A percentile compares a stretch with the other conserved stretches of the same genome.
Evolutionary conservation across 2,797 vertebrate species (phyloP).

Genomic region (Diplodus sargus): DNA sequence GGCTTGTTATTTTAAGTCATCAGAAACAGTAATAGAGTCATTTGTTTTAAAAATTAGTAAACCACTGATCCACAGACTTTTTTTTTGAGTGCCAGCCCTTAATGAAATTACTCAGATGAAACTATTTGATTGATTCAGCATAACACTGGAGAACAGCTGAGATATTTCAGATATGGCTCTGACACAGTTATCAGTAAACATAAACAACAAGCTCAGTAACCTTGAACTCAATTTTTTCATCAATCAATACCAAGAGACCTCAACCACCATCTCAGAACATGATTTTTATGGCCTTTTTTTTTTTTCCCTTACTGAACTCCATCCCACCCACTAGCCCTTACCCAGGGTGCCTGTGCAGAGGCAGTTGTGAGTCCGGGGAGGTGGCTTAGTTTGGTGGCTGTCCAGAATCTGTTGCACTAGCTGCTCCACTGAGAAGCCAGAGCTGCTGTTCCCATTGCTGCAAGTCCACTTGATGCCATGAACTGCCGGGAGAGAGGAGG

Average conservation of each 20-base stretch:
- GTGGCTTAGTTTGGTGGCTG: conserved; percentile 99
- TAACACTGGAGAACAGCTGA: conserved; percentile 50
- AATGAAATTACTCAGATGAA: conserved; percentile 45
- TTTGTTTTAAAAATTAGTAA: conserved; percentile 40
- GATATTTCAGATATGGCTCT: conserved; percentile 51
- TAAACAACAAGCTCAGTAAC: conserved; percentile 50
- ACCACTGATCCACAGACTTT: conserved; percentile 27
- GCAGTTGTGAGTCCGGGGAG: conserved; percentile 99
- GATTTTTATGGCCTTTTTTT: conserved; percentile 33
- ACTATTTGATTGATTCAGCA: conserved; percentile 46
- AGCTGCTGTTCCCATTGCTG: conserved; percentile 99
- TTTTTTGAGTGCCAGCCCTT: conserved; percentile 33
- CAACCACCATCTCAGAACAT: conserved; percentile 42
- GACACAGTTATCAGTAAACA: conserved; percentile 47
- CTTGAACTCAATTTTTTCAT: conserved; percentile 42
- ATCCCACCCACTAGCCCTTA: conserved; percentile 85
- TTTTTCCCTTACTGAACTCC: conserved; percentile 41
- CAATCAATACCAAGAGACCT: conserved; percentile 47
- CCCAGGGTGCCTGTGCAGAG: conserved; percentile 99
- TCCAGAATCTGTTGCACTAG: conserved; percentile 99
- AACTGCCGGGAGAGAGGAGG: conserved; percentile 91
- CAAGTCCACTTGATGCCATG: conserved; percentile 99
- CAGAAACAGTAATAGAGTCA: conserved; percentile 35
- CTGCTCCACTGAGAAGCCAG: conserved; percentile 99
- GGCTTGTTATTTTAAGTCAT: conserved; percentile 41